Conservation (phyloP, 2,888 invertebrate species). For the Linnaemya tessellans region DNA sequence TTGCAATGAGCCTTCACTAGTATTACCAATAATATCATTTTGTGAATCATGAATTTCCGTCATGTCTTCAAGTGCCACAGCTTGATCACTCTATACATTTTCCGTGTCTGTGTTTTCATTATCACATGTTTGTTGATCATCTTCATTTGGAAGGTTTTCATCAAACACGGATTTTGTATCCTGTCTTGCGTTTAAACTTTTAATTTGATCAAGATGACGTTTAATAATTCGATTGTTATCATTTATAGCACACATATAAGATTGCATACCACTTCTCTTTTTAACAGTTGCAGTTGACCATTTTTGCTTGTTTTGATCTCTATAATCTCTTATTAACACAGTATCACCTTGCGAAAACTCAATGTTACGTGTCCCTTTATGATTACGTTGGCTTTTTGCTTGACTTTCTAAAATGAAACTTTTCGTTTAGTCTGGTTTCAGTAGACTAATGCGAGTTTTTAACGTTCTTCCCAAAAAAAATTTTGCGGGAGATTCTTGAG, state of each 20-base stretch:
- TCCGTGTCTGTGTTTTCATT: too few species aligned
- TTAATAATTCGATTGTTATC: background rate
- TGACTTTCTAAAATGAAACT: background rate
- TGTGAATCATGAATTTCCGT: too few species aligned
- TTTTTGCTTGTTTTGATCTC: background rate
- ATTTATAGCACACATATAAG: conserved; percentile 6
- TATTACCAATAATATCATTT: too few species aligned
- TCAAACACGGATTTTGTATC: background rate
- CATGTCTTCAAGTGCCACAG: too few species aligned
- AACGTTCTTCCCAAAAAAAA: conserved; percentile 20
- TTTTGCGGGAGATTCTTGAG: conserved; percentile 24
- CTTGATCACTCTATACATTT: too few species aligned
- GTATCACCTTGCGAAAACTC: conserved; percentile 2
- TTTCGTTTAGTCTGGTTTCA: background rate
- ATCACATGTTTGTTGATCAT: too few species aligned
- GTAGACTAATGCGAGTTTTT: conserved; percentile 5
- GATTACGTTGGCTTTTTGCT: background rate
- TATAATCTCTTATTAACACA: conserved; percentile 11
- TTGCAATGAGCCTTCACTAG: too few species aligned
- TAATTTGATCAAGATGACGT: background rate
- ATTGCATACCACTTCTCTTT: background rate
- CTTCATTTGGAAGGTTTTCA: too few species aligned
- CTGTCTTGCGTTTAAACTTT: background rate
- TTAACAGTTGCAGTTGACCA: conserved; percentile 10
- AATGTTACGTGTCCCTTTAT: conserved; percentile 3